A percentile compares a stretch with the other conserved stretches of the same genome.
phyloP scores from a whole-genome alignment of 2,888 invertebrate species.

The Latrodectus elegans region DNA sequence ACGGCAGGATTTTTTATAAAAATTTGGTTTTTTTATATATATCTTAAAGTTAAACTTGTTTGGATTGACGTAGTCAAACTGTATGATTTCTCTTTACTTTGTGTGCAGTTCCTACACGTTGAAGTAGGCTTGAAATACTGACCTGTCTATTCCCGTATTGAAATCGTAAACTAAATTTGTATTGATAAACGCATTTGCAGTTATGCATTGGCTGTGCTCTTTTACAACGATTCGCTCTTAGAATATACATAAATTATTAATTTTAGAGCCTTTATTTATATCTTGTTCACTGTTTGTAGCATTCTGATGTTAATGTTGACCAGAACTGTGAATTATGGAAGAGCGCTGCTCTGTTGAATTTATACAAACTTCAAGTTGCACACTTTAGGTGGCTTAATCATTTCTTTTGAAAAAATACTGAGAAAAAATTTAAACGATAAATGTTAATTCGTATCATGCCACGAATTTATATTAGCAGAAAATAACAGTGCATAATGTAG shows the following conservation, averaged over 20 bases:
- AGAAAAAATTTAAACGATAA: too few species aligned
- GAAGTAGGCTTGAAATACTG: background rate
- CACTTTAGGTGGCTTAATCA: too few species aligned
- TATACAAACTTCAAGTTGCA: too few species aligned
- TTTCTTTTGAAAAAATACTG: too few species aligned
- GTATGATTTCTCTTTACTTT: background rate
- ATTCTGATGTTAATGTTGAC: slow-evolving; percentile 47
- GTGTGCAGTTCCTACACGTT: background rate
- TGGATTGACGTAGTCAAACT: background rate
- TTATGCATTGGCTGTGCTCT: slow-evolving; percentile 63
- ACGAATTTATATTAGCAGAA: too few species aligned
- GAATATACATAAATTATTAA: slow-evolving; percentile 35
- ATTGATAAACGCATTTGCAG: slow-evolving; percentile 3
- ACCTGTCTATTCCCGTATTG: background rate
- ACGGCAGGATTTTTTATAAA: too few species aligned
- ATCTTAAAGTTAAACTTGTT: too few species aligned
- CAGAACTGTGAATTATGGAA: slow-evolving; percentile 19
- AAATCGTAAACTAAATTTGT: background rate
- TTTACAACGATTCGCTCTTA: slow-evolving; percentile 52
- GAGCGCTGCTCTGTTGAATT: too few species aligned
- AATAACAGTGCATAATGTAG: too few species aligned
- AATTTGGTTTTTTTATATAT: too few species aligned
- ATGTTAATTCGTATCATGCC: too few species aligned
- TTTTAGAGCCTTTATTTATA: slow-evolving; percentile 57
- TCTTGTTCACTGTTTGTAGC: slow-evolving; percentile 58